These are phyloP conservation scores for Gymnothorax reevesii DNA, from an alignment of 2,797 vertebrate species.

Conservation along the genomic window DNA sequence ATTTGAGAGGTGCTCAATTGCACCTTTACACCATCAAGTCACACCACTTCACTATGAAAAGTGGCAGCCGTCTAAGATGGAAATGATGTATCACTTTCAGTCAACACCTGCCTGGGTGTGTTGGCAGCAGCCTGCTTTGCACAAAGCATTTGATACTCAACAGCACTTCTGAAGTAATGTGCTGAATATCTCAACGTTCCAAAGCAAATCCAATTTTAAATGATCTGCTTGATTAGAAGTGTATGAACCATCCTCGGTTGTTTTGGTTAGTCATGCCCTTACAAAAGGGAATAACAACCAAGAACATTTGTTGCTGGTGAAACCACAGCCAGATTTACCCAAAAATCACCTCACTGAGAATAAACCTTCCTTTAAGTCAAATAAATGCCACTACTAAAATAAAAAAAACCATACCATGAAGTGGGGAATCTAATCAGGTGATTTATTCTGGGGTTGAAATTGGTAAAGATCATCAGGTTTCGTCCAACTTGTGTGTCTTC, in stretches of 20 bases:
- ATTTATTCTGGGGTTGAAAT: neutral
- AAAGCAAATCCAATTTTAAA: neutral
- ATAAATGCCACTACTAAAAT: neutral
- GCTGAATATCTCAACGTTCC: neutral
- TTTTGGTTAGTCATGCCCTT: neutral
- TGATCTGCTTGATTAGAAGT: neutral
- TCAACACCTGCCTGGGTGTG: neutral
- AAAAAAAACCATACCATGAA: neutral
- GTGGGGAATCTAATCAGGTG: neutral
- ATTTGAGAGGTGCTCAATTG: neutral
- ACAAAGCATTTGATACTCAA: neutral
- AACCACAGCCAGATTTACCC: neutral
- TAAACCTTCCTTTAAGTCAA: neutral
- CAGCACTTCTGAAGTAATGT: neutral
- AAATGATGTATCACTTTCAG: conserved; percentile 5
- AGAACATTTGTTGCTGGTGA: neutral
- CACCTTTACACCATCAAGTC: conserved; percentile 5
- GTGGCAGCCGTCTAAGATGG: neutral
- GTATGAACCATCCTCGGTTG: neutral
- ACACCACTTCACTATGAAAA: neutral
- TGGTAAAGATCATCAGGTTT: neutral
- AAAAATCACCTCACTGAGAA: neutral
- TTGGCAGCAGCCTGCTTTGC: neutral
- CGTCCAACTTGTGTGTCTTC: neutral
- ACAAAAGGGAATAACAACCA: neutral